A percentile compares a stretch with the other conserved stretches of the same genome.
These are phyloP conservation scores for Octomys mimax DNA, from an alignment of 2,797 vertebrate genomes.

Conservation along the genomic window DNA sequence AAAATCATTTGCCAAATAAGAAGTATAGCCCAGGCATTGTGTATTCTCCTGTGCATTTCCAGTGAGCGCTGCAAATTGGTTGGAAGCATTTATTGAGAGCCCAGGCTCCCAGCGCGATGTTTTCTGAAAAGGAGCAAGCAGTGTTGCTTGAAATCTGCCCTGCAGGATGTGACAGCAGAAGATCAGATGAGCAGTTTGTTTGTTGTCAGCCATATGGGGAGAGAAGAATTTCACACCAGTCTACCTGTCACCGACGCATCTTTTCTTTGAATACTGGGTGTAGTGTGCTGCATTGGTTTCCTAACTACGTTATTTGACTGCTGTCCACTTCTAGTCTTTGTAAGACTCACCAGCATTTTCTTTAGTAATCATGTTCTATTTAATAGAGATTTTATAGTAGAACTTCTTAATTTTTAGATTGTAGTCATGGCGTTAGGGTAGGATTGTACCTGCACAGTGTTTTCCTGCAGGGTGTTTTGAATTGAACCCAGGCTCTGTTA, in stretches of 20 bases:
- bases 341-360: background rate
- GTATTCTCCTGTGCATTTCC: conserved; percentile 84
- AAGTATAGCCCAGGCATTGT: conserved; percentile 70
- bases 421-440: background rate
- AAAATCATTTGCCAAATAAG: conserved; percentile 88
- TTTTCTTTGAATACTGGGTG: background rate
- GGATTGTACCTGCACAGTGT: background rate
- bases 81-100: conserved; percentile 81
- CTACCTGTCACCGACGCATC: conserved; percentile 63
- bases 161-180: conserved; percentile 70
- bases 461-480: background rate
- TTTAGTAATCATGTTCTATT: background rate
- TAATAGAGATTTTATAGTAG: conserved; percentile 6
- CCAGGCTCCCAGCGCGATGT: conserved; percentile 60
- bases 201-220: conserved; percentile 78
- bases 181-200: conserved; percentile 83
- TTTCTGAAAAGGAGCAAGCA: conserved; percentile 83
- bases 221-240: conserved; percentile 34
- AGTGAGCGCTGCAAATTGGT: conserved; percentile 83
- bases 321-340: background rate
- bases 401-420: background rate
- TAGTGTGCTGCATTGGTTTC: background rate
- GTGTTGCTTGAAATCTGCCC: conserved; percentile 81
- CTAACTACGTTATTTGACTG: background rate
- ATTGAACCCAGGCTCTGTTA: background rate